Evolutionary conservation across 2,888 invertebrate genomes (phyloP).

Genomic region (Clusia tigrina): DNA sequence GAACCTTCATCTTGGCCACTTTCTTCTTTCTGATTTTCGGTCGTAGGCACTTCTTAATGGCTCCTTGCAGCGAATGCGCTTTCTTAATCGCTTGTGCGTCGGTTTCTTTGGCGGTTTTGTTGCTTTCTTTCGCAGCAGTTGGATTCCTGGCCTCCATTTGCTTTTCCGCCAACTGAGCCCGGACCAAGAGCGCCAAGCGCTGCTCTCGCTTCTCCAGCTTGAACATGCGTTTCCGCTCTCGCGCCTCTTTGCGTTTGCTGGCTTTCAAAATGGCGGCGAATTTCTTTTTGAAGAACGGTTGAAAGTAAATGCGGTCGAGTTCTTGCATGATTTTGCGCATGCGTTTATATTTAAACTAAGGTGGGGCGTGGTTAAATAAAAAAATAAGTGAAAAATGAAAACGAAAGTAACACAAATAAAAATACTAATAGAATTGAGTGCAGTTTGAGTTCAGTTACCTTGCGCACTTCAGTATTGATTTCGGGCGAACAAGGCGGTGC

Average conservation of each 20-base stretch:
- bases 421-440: conserved; percentile 1
- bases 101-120: not conserved
- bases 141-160: conserved; percentile 1
- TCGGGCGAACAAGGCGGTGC: conserved; percentile 80
- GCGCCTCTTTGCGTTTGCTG: conserved; percentile 22
- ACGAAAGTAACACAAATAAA: not conserved
- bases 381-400: not conserved
- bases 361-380: not conserved
- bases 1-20: not conserved
- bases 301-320: conserved; percentile 58
- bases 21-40: conserved; percentile 9
- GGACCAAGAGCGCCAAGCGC: too few species aligned
- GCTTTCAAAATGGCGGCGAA: conserved; percentile 24
- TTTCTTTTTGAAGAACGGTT: conserved; percentile 49
- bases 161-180: not conserved
- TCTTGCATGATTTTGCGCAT: conserved; percentile 57
- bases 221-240: not conserved
- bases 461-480: conserved; percentile 59
- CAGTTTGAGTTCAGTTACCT: conserved; percentile 49
- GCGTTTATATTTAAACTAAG: conserved; percentile 51
- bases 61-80: too few species aligned
- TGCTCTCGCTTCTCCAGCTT: conserved; percentile 5
- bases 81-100: not conserved
- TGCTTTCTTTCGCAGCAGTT: not conserved
- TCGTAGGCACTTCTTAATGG: conserved; percentile 2